Evolutionary conservation across 2,888 invertebrate genomes (phyloP).

Genomic region (Dugesia japonica): DNA sequence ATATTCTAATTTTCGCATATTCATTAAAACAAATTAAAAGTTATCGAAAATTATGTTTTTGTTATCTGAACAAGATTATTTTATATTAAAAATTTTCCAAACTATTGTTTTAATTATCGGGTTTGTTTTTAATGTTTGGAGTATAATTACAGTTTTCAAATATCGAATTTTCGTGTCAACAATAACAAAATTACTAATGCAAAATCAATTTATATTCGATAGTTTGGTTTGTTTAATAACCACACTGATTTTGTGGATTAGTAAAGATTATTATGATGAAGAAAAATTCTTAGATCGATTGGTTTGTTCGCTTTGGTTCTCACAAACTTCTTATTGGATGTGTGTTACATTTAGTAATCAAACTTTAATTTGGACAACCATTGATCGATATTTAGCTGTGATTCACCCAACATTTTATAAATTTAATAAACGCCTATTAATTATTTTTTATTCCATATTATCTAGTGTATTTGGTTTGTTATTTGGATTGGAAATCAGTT

Average conservation of each 20-base stretch:
- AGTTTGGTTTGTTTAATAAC: not conserved
- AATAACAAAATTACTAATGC: not conserved
- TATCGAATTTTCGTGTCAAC: not conserved
- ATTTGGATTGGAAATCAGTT: not conserved
- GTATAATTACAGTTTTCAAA: not conserved
- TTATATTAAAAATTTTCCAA: not conserved
- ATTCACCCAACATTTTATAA: not conserved
- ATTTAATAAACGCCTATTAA: not conserved
- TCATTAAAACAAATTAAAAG: too few species aligned
- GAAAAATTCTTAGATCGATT: not conserved
- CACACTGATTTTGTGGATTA: not conserved
- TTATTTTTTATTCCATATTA: not conserved
- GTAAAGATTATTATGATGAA: not conserved
- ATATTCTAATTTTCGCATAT: too few species aligned
- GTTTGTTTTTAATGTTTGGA: not conserved
- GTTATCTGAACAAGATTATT: not conserved
- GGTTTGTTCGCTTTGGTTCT: not conserved
- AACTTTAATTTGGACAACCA: not conserved
- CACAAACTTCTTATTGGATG: not conserved
- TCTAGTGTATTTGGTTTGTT: not conserved
- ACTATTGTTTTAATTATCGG: not conserved
- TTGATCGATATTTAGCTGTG: not conserved
- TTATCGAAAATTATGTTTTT: not conserved
- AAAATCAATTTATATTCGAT: not conserved
- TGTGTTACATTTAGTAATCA: not conserved